Evolutionary conservation across 2,797 vertebrate species (phyloP), one percentile per base, ranked within the genome.

Genomic region (Cephalopachus bancanus): DNA sequence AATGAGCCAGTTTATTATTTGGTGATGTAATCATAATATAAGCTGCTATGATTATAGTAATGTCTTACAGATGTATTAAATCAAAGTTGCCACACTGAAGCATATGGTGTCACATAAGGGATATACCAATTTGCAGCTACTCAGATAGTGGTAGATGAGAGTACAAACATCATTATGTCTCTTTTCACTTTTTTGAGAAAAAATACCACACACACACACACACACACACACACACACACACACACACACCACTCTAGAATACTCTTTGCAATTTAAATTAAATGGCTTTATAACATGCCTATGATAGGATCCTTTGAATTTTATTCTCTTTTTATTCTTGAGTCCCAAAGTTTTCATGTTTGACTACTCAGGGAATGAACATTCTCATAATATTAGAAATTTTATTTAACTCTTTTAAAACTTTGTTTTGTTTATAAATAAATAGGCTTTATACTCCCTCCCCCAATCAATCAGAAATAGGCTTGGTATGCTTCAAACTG

Each of bases 111-210:
- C 69, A 83, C 55, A 55, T 64, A 67, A 92, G 75, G 86, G 89
- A 84, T 53, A 62, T 16, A 75, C 85, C 91, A 72, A 95, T 93
- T 83, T 95, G 55, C 74, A 95, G n/a, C 69, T 85, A 69, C 28
- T 14, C 69, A 75, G 57, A 67, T 8, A 89, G 30, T 80, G 2
- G 1, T 76, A 94, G 20, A 60, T n/a, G 19, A 55, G 17, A 84
- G 4, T 55, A n/a, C 84, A 81, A 71, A 71, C 19, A 65, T 26
- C n/a, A 22, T n/a, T 30, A n/a, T 5, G 11, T 14, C 26, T 30
- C 51, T 53, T 91, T 75, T 57, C 55, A 69, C 69, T 49, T 49
- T 84, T 78, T 67, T 26, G 26, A 8, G 15, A 49, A 59, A 55
- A 24, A 4, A 60, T 44, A 44, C 44, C 44, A 72, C 44, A 72